Percentiles rank a stretch among this genome's conserved stretches.
These are phyloP conservation scores for Atrichornis clamosus DNA, from an alignment of 2,113 vertebrate genomes.

Conservation along the genomic window DNA sequence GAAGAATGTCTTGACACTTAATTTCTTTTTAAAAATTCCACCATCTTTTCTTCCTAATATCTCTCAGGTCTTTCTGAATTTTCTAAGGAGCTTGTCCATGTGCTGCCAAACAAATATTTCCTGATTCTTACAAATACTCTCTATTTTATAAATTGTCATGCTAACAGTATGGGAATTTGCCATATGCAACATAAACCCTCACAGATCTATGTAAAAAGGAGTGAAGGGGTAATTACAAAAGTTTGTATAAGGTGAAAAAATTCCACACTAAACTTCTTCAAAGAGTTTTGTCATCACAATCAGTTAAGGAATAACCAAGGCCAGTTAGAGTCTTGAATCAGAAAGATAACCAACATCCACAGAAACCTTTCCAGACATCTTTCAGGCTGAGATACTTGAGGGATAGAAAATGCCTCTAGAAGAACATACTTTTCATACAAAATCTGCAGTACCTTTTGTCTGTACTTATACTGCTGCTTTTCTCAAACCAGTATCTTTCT, in stretches of 20 bases:
- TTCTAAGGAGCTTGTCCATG: neutral
- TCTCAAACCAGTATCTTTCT: neutral
- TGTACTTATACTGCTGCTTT: neutral
- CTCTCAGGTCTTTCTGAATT: neutral
- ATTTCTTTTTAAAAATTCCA: neutral
- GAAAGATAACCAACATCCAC: neutral
- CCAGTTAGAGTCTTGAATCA: neutral
- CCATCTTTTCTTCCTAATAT: neutral
- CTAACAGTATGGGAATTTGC: neutral
- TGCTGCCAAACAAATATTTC: neutral
- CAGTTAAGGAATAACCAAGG: neutral
- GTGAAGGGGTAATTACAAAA: neutral
- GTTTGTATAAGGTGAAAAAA: neutral
- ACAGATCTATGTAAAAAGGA: neutral
- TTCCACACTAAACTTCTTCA: neutral
- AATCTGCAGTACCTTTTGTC: neutral
- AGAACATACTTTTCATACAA: neutral
- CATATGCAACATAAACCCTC: neutral
- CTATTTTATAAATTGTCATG: neutral
- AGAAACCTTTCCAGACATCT: neutral
- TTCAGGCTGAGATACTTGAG: neutral
- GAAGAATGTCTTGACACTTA: neutral
- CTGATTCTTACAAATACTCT: neutral
- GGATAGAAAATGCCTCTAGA: neutral
- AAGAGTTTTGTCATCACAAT: neutral